These are phyloP conservation scores for Trogon surrucura DNA, from an alignment of 2,113 vertebrate genomes.

Conservation along the genomic window DNA sequence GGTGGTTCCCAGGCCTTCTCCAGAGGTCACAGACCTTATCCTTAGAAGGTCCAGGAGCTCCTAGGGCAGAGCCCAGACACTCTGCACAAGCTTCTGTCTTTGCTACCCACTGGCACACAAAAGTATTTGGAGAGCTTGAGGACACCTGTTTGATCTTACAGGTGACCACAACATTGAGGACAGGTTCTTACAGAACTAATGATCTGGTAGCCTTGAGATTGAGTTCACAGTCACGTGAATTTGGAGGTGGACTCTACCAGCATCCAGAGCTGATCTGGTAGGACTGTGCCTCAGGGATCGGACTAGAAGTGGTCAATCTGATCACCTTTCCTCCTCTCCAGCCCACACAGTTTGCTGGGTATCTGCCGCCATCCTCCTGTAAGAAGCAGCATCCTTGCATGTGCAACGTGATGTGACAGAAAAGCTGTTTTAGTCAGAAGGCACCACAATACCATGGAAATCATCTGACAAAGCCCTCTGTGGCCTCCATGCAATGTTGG, in stretches of 20 bases:
- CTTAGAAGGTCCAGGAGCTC: background rate
- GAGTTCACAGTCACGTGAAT: background rate
- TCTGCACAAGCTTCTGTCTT: background rate
- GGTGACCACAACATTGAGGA: fast-evolving
- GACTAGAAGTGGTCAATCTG: too few relatives aligned
- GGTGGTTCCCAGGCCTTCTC: background rate
- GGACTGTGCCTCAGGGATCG: background rate
- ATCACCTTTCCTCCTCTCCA: background rate
- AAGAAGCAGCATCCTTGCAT: background rate
- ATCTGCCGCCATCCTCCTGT: background rate
- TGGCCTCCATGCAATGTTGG: background rate
- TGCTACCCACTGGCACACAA: background rate
- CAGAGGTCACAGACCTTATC: background rate
- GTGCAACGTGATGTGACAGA: too few relatives aligned
- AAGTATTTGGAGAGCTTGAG: background rate
- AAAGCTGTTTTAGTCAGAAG: background rate
- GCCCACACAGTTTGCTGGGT: background rate
- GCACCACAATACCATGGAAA: background rate
- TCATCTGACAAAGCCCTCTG: background rate
- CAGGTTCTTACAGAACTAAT: background rate
- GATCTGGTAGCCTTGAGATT: background rate
- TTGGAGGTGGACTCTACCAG: background rate
- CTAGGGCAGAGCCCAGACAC: background rate
- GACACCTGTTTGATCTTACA: background rate
- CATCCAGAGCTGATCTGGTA: too few relatives aligned